These are phyloP conservation scores for Corythoichthys intestinalis DNA, from an alignment of 2,113 vertebrate genomes.

Conservation along the genomic window DNA sequence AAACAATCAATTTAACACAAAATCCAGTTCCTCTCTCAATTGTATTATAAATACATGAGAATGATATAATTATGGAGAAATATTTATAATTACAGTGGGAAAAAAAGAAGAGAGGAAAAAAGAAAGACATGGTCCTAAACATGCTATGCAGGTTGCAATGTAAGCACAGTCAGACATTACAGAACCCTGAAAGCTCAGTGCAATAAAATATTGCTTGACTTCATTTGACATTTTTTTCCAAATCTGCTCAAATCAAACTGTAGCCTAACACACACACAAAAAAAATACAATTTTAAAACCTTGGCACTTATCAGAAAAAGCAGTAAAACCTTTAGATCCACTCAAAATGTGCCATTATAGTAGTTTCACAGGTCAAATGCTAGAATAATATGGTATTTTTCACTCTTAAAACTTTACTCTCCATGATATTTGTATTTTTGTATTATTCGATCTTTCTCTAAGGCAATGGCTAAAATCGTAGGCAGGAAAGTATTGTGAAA, in stretches of 20 bases:
- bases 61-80: not conserved
- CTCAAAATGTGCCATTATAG: not conserved
- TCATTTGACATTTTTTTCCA: slow-evolving; percentile 3
- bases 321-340: not conserved
- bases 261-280: not conserved
- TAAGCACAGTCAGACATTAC: not conserved
- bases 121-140: not conserved
- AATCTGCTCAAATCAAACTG: slow-evolving; percentile 9
- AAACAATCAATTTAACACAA: not conserved
- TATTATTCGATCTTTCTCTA: not conserved
- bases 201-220: not conserved
- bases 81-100: not conserved
- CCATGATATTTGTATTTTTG: not conserved
- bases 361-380: not conserved
- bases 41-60: not conserved
- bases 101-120: not conserved
- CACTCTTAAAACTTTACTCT: not conserved
- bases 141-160: not conserved
- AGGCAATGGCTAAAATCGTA: not conserved
- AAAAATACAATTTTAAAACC: not conserved
- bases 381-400: not conserved
- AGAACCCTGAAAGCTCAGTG: not conserved
- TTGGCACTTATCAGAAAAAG: not conserved
- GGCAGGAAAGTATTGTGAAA: not conserved
- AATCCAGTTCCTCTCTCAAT: not conserved